Evolutionary conservation across 2,888 invertebrate genomes (phyloP), one percentile per base, ranked within the genome.

Genomic region (Metacarcinus magister): DNA sequence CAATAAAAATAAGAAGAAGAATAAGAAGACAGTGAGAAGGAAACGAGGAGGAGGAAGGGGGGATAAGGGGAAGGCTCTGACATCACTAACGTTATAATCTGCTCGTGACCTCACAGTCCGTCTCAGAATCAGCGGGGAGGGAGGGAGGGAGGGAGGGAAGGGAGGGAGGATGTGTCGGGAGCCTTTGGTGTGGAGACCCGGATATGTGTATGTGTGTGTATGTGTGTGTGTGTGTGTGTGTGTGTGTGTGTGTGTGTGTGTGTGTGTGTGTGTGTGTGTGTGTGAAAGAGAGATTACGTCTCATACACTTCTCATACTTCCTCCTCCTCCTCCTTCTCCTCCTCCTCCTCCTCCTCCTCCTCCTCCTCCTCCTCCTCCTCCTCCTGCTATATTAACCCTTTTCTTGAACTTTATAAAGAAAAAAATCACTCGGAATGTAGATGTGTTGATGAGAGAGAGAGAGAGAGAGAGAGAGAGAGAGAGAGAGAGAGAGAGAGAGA

Each of bases 211-310:
- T 90, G 90, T 90, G 43, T 39, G 90, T 90, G 90, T 90, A 43
- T 90, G 90, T 90, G 90, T 90, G 90, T 90, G 90, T 90, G 90
- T 90, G 90, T 90, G 90, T 90, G 91, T 91, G 91, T 91, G 91
- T 91, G 91, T 91, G 91, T 91, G 91, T 91, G 91, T 91, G 91
- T 91, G 91, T 91, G 91, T 91, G 91, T 91, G 91, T 91, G 91
- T 89, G 89, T 89, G 89, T 89, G 89, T 89, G 89, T 89, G 89
- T 89, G 89, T 89, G 89, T 89, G 89, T 89, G 89, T 89, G 89
- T 89, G 89, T 87, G 87, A 28, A 23, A 13, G 87, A 28, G 87
- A 28, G 87, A n/a, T 67, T 67, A 67, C 67, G n/a, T 67, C n/a
- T 67, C 67, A n/a, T 67, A 5, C n/a, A 67, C 67, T n/a, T 67